These are phyloP conservation scores for Lutjanus erythropterus DNA, from an alignment of 2,113 vertebrate genomes.

Conservation along the genomic window DNA sequence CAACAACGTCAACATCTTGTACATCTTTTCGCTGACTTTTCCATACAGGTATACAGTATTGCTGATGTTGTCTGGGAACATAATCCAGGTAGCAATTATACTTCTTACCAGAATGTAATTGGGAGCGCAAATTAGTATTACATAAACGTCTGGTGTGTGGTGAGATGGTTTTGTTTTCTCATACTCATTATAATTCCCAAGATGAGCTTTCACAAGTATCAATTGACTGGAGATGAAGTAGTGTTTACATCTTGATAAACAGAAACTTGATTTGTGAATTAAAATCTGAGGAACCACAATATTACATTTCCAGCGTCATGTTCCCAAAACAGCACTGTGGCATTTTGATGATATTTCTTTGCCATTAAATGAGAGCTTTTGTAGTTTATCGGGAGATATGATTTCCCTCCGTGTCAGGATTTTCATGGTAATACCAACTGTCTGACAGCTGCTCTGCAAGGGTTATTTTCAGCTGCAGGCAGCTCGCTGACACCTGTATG, in stretches of 20 bases:
- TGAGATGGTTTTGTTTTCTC: constrained; percentile 2
- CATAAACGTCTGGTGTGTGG: constrained; percentile 2
- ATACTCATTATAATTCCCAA: constrained; percentile 12
- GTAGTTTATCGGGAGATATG: constrained; percentile 18
- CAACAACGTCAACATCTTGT: too few species aligned
- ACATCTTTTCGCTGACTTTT: too few species aligned
- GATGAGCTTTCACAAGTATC: constrained; percentile 12
- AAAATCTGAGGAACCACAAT: not conserved
- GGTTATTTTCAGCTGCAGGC: constrained; percentile 71
- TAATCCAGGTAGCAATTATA: not conserved
- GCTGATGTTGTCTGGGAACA: not conserved
- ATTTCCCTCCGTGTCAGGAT: constrained; percentile 40
- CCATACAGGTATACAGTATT: too few species aligned
- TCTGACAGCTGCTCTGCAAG: constrained; percentile 60
- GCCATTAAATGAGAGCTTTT: constrained; percentile 7
- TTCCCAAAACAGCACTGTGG: not conserved
- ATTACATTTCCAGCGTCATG: not conserved
- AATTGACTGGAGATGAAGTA: not conserved
- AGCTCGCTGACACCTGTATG: constrained; percentile 70
- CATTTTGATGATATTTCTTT: constrained; percentile 6
- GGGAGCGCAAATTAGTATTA: not conserved
- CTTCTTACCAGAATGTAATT: not conserved
- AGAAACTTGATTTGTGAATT: constrained; percentile 1
- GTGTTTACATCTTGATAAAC: constrained; percentile 10
- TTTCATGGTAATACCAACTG: constrained; percentile 38